phyloP scores from a whole-genome alignment of 1,140 invertebrate species.

The Pseudachorutes palmiensis region DNA sequence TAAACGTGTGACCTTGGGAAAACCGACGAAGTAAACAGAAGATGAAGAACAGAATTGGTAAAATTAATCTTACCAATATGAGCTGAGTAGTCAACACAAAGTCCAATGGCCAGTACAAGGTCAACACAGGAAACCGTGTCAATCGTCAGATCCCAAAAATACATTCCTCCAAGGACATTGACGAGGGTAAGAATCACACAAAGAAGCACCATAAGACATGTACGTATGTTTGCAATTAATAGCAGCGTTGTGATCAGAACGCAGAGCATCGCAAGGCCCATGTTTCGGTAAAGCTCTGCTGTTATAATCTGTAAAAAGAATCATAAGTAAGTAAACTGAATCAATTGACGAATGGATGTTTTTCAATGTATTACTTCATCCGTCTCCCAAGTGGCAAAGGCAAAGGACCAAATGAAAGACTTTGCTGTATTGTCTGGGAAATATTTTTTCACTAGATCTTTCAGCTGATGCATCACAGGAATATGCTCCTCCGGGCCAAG shows the following conservation, averaged over 20 bases:
- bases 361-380: slow-evolving; percentile 52
- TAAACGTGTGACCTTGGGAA: slow-evolving; percentile 58
- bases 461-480: slow-evolving; percentile 61
- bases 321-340: background rate
- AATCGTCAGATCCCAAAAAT: slow-evolving; percentile 71
- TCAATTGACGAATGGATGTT: background rate
- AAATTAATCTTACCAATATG: slow-evolving; percentile 59
- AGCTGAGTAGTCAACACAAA: slow-evolving; percentile 81
- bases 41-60: slow-evolving; percentile 17
- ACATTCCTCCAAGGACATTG: slow-evolving; percentile 74
- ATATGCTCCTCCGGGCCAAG: slow-evolving; percentile 56
- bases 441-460: slow-evolving; percentile 51
- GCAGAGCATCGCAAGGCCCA: slow-evolving; percentile 65
- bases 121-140: slow-evolving; percentile 77
- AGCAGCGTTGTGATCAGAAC: slow-evolving; percentile 71
- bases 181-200: slow-evolving; percentile 51
- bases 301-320: slow-evolving; percentile 50
- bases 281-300: slow-evolving; percentile 66
- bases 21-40: background rate
- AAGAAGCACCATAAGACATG: slow-evolving; percentile 46
- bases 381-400: slow-evolving; percentile 65
- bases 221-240: slow-evolving; percentile 69
- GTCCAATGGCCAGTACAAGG: slow-evolving; percentile 72
- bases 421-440: slow-evolving; percentile 50
- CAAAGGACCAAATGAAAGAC: slow-evolving; percentile 58